Conservation (phyloP, 35 echinoderm and acorn worm species). For the Holothuria glaberrima region DNA sequence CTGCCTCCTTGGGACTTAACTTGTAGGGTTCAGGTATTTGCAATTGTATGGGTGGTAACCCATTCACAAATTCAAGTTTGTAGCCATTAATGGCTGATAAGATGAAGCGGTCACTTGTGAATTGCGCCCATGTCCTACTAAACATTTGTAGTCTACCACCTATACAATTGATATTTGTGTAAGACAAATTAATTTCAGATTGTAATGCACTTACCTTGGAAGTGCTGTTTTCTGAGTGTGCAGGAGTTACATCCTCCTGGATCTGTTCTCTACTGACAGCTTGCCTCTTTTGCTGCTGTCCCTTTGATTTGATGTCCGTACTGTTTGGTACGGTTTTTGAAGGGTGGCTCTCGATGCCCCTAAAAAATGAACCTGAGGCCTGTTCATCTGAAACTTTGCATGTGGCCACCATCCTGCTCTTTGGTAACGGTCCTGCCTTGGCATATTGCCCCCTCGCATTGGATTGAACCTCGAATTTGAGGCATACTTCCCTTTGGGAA, state of each 20-base stretch:
- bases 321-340: not conserved
- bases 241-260: not conserved
- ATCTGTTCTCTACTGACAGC: not conserved
- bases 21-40: not conserved
- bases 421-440: not conserved
- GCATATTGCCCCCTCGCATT: not conserved
- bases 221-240: not conserved
- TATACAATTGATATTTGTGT: not conserved
- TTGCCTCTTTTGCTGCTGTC: not conserved
- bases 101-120: constrained; percentile 27
- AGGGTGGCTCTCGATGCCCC: not conserved
- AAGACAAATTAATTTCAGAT: not conserved
- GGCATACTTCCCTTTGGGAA: constrained; percentile 29
- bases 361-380: not conserved
- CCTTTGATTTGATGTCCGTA: not conserved
- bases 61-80: constrained; percentile 42
- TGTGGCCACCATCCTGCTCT: not conserved
- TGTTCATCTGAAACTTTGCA: not conserved
- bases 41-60: not conserved
- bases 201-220: constrained; percentile 15
- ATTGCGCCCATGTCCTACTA: not conserved
- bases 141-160: constrained; percentile 63
- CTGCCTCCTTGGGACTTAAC: not conserved
- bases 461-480: not conserved
- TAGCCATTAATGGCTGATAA: not conserved